Evolutionary conservation across 1,140 invertebrate genomes (phyloP).

Genomic region (Mesaphorura yosii): DNA sequence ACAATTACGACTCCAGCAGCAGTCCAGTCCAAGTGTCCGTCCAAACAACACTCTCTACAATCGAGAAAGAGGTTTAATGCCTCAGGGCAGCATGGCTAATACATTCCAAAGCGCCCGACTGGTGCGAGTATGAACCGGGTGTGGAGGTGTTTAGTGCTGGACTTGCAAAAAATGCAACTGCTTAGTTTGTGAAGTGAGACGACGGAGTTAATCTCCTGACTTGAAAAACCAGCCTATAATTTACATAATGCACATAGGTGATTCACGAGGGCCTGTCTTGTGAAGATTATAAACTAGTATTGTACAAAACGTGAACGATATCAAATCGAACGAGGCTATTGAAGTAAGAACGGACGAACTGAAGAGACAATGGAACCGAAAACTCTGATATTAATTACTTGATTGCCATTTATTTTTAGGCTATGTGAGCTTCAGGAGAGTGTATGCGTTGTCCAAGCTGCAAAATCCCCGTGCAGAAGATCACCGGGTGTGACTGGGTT

Average conservation of each 20-base stretch:
- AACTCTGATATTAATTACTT: background rate
- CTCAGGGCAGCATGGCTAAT: background rate
- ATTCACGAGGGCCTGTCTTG: background rate
- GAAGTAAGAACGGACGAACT: background rate
- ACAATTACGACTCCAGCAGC: too few relatives aligned
- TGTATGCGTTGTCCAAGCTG: background rate
- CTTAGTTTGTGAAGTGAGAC: slow-evolving; percentile 2
- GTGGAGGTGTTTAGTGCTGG: background rate
- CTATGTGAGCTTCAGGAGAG: background rate
- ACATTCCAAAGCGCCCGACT: slow-evolving; percentile 3
- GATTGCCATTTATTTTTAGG: background rate
- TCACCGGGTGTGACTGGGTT: slow-evolving; percentile 1
- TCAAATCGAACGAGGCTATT: background rate
- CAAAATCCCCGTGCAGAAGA: background rate
- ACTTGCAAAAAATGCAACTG: slow-evolving; percentile 3
- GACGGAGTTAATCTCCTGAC: too few relatives aligned
- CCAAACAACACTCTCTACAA: too few relatives aligned
- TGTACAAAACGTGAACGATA: background rate
- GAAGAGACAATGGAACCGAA: background rate
- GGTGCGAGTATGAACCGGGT: background rate
- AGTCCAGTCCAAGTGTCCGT: too few relatives aligned
- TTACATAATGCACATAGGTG: background rate
- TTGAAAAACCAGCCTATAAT: too few relatives aligned
- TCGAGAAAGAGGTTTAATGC: too few relatives aligned
- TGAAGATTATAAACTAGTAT: background rate